These are phyloP conservation scores for Manduca sexta DNA, from an alignment of 1,140 invertebrate species.

Conservation along the genomic window DNA sequence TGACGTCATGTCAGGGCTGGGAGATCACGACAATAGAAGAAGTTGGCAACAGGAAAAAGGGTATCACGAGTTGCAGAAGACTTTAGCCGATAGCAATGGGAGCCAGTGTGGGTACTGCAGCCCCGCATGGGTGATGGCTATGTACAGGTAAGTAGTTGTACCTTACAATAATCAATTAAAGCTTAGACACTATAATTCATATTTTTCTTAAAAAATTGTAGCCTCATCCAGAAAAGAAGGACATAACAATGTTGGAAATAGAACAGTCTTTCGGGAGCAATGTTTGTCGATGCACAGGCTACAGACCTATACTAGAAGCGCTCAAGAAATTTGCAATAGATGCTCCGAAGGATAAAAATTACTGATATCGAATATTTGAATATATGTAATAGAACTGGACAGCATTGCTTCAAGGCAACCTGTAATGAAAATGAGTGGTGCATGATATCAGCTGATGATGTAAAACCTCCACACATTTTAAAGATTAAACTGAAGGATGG, in stretches of 20 bases:
- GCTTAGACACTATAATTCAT: background rate
- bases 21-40: conserved; percentile 86
- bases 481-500: conserved; percentile 37
- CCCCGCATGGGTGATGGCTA: conserved; percentile 89
- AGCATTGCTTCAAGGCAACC: conserved; percentile 44
- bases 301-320: conserved; percentile 84
- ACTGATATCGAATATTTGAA: conserved; percentile 56
- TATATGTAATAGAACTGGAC: conserved; percentile 29
- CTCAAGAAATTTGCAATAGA: conserved; percentile 79
- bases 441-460: conserved; percentile 27
- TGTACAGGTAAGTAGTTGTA: conserved; percentile 77
- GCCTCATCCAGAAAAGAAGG: conserved; percentile 31
- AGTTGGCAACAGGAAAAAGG: conserved; percentile 80
- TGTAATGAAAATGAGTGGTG: conserved; percentile 44
- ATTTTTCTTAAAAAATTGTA: conserved; percentile 7
- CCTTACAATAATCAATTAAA: background rate
- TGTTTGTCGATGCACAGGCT: conserved; percentile 88
- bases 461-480: conserved; percentile 29
- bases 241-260: conserved; percentile 76
- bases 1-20: conserved; percentile 82
- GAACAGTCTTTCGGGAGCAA: conserved; percentile 84
- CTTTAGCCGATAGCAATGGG: conserved; percentile 81
- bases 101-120: conserved; percentile 89
- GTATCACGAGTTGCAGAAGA: conserved; percentile 81
- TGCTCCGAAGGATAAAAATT: conserved; percentile 17